Percentiles rank a stretch among this genome's conserved stretches.
Evolutionary conservation across 2,113 vertebrate species (phyloP).

Genomic region (Macquaria australasica): DNA sequence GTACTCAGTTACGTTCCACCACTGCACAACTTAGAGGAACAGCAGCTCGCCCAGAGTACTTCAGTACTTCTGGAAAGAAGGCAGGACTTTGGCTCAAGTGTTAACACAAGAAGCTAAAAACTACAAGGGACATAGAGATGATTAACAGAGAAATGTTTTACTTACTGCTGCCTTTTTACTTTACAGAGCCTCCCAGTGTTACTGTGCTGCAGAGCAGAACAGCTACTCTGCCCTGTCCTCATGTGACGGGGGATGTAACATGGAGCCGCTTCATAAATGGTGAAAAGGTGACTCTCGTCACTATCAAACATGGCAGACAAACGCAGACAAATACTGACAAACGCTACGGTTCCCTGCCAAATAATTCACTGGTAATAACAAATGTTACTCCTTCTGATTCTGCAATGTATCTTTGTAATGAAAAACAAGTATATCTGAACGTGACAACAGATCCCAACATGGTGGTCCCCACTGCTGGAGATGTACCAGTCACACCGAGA

Average conservation of each 20-base stretch:
- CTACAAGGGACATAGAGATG: not conserved
- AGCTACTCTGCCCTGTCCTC: constrained; percentile 27
- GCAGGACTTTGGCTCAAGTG: too few species aligned
- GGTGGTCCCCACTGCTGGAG: not conserved
- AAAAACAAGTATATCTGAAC: rapidly evolving
- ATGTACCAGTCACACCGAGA: not conserved
- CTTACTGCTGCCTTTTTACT: not conserved
- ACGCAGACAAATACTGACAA: rapidly evolving
- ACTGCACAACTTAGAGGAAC: too few species aligned
- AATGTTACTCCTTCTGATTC: rapidly evolving
- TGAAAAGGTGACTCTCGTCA: rapidly evolving
- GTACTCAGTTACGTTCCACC: too few species aligned
- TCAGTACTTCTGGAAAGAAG: too few species aligned
- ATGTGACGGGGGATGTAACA: not conserved
- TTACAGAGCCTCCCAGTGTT: rapidly evolving
- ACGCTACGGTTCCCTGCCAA: not conserved
- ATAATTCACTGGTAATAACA: constrained; percentile 1
- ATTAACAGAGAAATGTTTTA: not conserved
- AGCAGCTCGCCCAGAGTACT: too few species aligned
- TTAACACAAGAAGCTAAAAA: not conserved
- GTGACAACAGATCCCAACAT: not conserved
- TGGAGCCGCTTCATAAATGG: not conserved
- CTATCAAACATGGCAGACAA: rapidly evolving
- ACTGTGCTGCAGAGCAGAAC: not conserved
- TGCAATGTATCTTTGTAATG: constrained; percentile 7